A percentile compares a stretch with the other conserved stretches of the same genome.
phyloP scores from a whole-genome alignment of 1,140 invertebrate genomes.

The Hyposmocoma kahamanoa region DNA sequence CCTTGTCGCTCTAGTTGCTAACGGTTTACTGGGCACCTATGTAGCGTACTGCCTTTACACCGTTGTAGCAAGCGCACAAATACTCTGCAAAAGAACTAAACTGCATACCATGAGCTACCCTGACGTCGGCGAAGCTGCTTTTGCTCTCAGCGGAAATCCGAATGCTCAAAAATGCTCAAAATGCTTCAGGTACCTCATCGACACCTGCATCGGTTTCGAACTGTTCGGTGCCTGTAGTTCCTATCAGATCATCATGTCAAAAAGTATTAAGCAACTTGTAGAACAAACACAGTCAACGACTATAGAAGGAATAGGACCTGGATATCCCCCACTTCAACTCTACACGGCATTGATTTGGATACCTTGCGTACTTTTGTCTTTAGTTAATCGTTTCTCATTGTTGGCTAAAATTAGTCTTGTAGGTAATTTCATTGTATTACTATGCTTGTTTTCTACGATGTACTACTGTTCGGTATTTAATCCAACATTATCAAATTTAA shows the following conservation, averaged over 20 bases:
- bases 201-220: conserved; percentile 44
- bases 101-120: conserved; percentile 42
- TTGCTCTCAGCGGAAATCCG: conserved; percentile 33
- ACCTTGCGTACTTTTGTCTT: conserved; percentile 17
- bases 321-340: not conserved
- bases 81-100: conserved; percentile 36
- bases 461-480: conserved; percentile 32
- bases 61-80: conserved; percentile 18
- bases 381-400: no score
- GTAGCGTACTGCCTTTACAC: conserved; percentile 45
- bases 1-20: conserved; percentile 18
- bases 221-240: conserved; percentile 48
- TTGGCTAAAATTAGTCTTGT: conserved; percentile 13
- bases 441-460: no score
- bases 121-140: conserved; percentile 44
- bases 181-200: conserved; percentile 47
- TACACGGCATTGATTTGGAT: conserved; percentile 11
- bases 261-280: conserved; percentile 47
- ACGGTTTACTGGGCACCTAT: conserved; percentile 38
- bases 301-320: conserved; percentile 17
- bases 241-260: conserved; percentile 55
- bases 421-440: conserved; percentile 29
- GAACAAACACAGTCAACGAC: conserved; percentile 30
- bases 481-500: conserved; percentile 25
- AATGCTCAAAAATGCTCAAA: conserved; percentile 27